Percentiles rank a stretch among this genome's conserved stretches.
These are phyloP conservation scores for Meandrusa payeni DNA, from an alignment of 2,888 invertebrate genomes.

Conservation along the genomic window DNA sequence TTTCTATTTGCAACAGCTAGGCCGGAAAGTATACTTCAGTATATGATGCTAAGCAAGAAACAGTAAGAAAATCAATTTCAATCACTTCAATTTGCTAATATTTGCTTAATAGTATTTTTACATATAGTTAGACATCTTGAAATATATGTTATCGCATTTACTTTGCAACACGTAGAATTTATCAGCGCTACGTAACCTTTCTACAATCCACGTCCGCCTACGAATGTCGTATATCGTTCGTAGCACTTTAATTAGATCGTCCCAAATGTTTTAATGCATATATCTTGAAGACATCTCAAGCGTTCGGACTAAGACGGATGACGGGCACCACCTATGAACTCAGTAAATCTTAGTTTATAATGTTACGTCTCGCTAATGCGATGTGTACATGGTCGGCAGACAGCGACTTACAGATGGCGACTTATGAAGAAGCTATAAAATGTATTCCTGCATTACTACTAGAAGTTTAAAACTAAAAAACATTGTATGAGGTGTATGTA, in stretches of 20 bases:
- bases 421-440: neutral
- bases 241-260: constrained; percentile 18
- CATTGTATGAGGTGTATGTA: too few species aligned
- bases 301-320: constrained; percentile 29
- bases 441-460: too few species aligned
- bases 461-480: too few species aligned
- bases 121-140: too few species aligned
- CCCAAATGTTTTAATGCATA: constrained; percentile 23
- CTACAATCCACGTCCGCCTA: constrained; percentile 15
- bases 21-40: too few species aligned
- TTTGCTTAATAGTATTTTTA: too few species aligned
- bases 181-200: constrained; percentile 1
- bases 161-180: neutral
- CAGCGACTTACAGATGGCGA: constrained; percentile 19
- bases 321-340: constrained; percentile 35
- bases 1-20: too few species aligned
- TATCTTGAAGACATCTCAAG: constrained; percentile 22
- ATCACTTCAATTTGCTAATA: too few species aligned
- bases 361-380: constrained; percentile 37
- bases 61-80: too few species aligned
- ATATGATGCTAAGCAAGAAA: too few species aligned
- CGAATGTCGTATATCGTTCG: constrained; percentile 3
- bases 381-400: constrained; percentile 31
- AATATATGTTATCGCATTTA: neutral
- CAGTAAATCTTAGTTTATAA: constrained; percentile 36